These are phyloP conservation scores for Blastomussa wellsi DNA, from an alignment of 92 coral and sea anemone genomes.

Conservation along the genomic window DNA sequence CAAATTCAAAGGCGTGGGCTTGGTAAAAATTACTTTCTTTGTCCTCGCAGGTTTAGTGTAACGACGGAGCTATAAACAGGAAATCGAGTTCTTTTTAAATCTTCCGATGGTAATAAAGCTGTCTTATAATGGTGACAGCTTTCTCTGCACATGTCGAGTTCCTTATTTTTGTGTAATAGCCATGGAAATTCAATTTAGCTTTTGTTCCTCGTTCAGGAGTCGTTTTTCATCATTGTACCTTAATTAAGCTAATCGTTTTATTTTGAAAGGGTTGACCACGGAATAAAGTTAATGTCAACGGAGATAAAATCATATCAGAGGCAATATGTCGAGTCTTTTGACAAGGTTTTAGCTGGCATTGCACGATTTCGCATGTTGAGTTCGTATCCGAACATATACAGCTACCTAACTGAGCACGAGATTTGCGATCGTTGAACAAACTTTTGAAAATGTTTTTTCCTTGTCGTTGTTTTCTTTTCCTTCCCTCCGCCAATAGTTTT, in stretches of 20 bases:
- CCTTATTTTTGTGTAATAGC: constrained; percentile 7
- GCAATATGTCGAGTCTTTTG: constrained; percentile 2
- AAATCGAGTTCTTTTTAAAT: constrained; percentile 55
- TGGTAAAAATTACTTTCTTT: constrained; percentile 37
- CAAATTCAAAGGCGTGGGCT: constrained; percentile 62
- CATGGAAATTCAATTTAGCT: constrained; percentile 30
- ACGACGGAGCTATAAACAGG: constrained; percentile 65
- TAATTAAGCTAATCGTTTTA: constrained; percentile 53
- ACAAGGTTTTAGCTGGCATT: not conserved
- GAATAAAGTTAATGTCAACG: constrained; percentile 8
- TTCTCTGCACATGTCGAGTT: constrained; percentile 27
- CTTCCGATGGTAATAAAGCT: constrained; percentile 47
- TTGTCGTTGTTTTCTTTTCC: not conserved
- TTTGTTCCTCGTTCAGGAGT: constrained; percentile 2
- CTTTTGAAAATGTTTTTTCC: not conserved
- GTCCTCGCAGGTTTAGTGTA: constrained; percentile 38
- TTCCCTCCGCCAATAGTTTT: not conserved
- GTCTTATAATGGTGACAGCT: constrained; percentile 32
- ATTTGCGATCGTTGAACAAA: not conserved
- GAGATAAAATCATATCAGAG: constrained; percentile 6
- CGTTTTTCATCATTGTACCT: constrained; percentile 17
- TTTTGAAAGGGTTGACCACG: constrained; percentile 41
- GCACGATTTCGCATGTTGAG: not conserved
- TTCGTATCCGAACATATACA: not conserved
- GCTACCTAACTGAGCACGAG: not conserved